phyloP scores from a whole-genome alignment of 2,888 invertebrate species.

The Melanostoma mellinum region DNA sequence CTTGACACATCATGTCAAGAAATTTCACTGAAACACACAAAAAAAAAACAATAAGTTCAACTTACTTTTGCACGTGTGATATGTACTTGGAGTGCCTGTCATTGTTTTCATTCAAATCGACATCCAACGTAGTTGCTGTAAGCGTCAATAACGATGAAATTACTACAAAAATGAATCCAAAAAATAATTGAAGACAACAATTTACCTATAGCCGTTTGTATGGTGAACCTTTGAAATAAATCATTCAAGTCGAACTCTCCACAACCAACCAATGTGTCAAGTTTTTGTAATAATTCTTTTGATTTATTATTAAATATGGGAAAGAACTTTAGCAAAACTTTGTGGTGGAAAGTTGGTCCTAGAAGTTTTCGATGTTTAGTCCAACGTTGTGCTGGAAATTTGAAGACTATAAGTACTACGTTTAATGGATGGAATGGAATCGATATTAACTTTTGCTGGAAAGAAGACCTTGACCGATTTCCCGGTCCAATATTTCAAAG shows the following conservation, averaged over 20 bases:
- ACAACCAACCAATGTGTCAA: conserved; percentile 37
- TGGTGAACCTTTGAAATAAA: conserved; percentile 63
- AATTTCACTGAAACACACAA: background rate
- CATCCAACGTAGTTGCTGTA: conserved; percentile 61
- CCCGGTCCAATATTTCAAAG: conserved; percentile 60
- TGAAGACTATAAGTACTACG: too few species aligned
- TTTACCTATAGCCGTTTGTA: conserved; percentile 61
- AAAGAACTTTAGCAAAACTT: conserved; percentile 73
- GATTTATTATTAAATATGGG: conserved; percentile 74
- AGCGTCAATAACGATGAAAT: background rate
- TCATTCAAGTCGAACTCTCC: conserved; percentile 60
- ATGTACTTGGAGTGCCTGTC: conserved; percentile 50
- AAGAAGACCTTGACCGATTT: conserved; percentile 56
- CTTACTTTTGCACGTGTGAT: conserved; percentile 61
- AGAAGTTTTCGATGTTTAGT: conserved; percentile 74
- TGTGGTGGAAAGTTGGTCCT: conserved; percentile 74
- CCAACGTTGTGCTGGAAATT: conserved; percentile 67
- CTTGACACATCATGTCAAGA: too few species aligned
- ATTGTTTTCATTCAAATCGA: conserved; percentile 48
- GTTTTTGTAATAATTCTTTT: conserved; percentile 34
- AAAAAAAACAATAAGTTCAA: background rate
- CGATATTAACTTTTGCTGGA: conserved; percentile 54
- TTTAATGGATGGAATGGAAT: too few species aligned
- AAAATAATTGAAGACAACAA: background rate
- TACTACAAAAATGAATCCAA: too few species aligned